Percentiles rank a stretch among this genome's conserved stretches.
Conservation (phyloP, 64 coral and sea anemone species). For the Anthopleura sola region DNA sequence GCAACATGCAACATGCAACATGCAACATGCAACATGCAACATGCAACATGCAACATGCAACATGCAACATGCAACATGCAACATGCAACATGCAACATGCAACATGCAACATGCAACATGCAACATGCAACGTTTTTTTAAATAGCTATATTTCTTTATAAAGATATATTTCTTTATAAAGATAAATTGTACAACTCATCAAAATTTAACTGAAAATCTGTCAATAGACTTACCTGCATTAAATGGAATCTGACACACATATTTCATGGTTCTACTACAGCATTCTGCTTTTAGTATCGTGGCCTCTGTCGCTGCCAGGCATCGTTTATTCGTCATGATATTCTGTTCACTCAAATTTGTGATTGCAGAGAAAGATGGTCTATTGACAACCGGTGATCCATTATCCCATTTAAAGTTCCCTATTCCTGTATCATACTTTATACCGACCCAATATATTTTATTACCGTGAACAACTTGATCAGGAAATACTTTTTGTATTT, state of each 20-base stretch:
- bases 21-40: too few species aligned
- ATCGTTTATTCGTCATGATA: neutral
- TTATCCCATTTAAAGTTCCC: neutral
- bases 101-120: too few species aligned
- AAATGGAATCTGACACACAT: neutral
- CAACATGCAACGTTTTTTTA: too few species aligned
- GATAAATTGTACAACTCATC: too few species aligned
- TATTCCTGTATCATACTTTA: neutral
- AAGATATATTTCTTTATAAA: too few species aligned
- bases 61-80: too few species aligned
- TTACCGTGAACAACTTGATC: neutral
- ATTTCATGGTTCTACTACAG: neutral
- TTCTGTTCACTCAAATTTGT: neutral
- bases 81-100: too few species aligned
- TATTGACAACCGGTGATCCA: neutral
- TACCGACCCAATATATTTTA: neutral
- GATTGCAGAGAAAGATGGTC: neutral
- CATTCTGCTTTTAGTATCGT: neutral
- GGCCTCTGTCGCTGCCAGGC: neutral
- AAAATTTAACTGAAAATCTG: neutral
- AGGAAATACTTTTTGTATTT: neutral
- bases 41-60: too few species aligned
- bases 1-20: too few species aligned
- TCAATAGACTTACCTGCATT: neutral
- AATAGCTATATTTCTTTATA: too few species aligned